Percentiles rank a stretch among this genome's conserved stretches.
Conservation (phyloP, 2,888 invertebrate genomes). For the Rhamnusium bicolor region DNA sequence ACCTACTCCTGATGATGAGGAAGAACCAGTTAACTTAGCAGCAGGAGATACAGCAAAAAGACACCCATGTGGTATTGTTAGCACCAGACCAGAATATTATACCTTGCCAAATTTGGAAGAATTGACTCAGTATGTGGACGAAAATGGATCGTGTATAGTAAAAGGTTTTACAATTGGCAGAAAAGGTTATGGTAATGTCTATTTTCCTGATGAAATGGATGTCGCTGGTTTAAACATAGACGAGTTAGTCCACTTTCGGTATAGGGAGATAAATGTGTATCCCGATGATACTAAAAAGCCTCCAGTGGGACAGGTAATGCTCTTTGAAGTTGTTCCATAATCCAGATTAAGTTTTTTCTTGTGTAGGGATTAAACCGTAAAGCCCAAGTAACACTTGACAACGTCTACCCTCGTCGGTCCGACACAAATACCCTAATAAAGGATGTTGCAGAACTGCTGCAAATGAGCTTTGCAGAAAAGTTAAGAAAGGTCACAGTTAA, state of each 20-base stretch:
- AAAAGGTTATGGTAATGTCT: constrained; percentile 91
- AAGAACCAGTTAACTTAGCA: constrained; percentile 34
- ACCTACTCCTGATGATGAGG: constrained; percentile 45
- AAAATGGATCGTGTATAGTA: constrained; percentile 86
- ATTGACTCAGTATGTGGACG: constrained; percentile 80
- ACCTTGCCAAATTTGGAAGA: constrained; percentile 90
- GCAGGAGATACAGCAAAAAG: constrained; percentile 38
- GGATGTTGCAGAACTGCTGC: constrained; percentile 82
- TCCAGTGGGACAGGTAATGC: constrained; percentile 78
- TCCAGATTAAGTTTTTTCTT: background rate
- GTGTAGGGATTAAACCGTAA: constrained; percentile 85
- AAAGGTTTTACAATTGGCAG: constrained; percentile 92
- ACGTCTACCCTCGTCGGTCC: constrained; percentile 95
- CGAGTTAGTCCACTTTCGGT: constrained; percentile 90
- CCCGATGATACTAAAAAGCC: constrained; percentile 93
- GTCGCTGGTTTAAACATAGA: constrained; percentile 90
- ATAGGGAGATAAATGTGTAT: constrained; percentile 96
- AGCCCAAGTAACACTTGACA: constrained; percentile 93
- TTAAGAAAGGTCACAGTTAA: constrained; percentile 88
- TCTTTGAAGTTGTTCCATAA: background rate
- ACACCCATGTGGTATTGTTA: constrained; percentile 83
- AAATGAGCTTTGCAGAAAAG: constrained; percentile 90
- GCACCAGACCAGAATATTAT: constrained; percentile 90
- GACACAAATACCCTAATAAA: constrained; percentile 85
- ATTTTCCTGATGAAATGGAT: constrained; percentile 88